These are phyloP conservation scores for Eupithecia subumbrata DNA, from an alignment of 2,888 invertebrate species.

Conservation along the genomic window DNA sequence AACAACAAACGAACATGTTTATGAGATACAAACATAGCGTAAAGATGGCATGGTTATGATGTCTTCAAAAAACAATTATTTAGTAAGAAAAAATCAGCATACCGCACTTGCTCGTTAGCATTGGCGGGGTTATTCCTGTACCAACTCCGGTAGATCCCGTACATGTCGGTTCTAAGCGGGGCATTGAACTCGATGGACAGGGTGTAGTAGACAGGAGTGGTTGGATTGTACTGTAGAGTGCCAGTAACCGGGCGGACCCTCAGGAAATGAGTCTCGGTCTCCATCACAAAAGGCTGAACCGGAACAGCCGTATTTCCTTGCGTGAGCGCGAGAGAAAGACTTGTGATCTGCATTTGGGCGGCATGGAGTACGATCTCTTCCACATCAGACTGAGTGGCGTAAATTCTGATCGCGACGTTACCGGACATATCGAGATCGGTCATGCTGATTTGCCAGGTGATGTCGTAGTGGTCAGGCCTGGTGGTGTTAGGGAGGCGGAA, in stretches of 20 bases:
- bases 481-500: conserved; percentile 81
- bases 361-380: conserved; percentile 68
- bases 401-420: conserved; percentile 62
- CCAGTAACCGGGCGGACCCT: conserved; percentile 49
- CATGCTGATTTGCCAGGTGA: conserved; percentile 77
- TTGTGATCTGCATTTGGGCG: conserved; percentile 59
- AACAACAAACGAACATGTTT: conserved; percentile 20
- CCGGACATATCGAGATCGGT: conserved; percentile 60
- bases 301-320: conserved; percentile 47
- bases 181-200: conserved; percentile 61
- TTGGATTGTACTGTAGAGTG: conserved; percentile 52
- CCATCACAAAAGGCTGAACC: conserved; percentile 34
- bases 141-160: conserved; percentile 76
- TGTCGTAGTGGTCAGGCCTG: conserved; percentile 77
- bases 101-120: conserved; percentile 51
- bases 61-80: background rate
- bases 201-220: conserved; percentile 50
- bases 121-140: conserved; percentile 56
- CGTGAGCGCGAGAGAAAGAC: conserved; percentile 63
- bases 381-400: conserved; percentile 59
- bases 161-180: conserved; percentile 70
- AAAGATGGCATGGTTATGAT: background rate
- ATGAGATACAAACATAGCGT: background rate
- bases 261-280: conserved; percentile 61
- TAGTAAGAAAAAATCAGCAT: conserved; percentile 25